Evolutionary conservation across 2,797 vertebrate genomes (phyloP), one percentile per base, ranked within the genome.

Genomic region (Microctenopoma lineatum): DNA sequence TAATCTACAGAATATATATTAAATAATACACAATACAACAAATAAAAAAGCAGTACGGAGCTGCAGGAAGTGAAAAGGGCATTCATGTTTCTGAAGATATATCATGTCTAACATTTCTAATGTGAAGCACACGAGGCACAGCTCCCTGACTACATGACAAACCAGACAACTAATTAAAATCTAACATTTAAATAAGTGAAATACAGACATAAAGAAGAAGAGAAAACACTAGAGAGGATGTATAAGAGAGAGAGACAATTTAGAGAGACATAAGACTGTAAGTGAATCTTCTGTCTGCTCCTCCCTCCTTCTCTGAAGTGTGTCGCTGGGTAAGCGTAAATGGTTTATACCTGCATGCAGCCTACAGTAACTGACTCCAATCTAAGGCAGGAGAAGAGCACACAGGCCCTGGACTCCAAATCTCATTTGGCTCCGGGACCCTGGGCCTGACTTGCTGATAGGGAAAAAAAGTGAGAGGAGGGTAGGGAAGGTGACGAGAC

Each of bases 361-460:
- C 78, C 84, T 61, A 76, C 80, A 84, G 75, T 87, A 87, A 88
- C 75, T 86, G 78, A 89, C 87, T 90, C 75, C 83, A 84, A 84
- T 92, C 83, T 83, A 59, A 78, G 45, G 59, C 34, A 58, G 61
- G 66, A 61, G 67, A 65, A 53, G 73, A 52, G 79, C 76, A 79
- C 75, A 69, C 9, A 21, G 57, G 68, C 80, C 78, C 77, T 47
- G 73, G 88, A 86, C 86, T 85, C 76, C 81, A 92, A 93, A 93
- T 93, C 91, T 88, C 84, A 92, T 93, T 93, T 91, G 83, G 89
- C 82, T 87, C 51, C 44, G 48, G 79, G 84, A 86, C 88, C 78
- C 39, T 52, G 87, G 87, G 83, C 85, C 65, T 81, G 74, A 86
- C 83, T 79, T 25, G 11, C 66, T 84, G 84, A 88, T 83, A 76